Percentiles rank a stretch among this genome's conserved stretches.
These are phyloP conservation scores for Perognathus longimembris DNA, from an alignment of 2,113 vertebrate species.

Conservation along the genomic window DNA sequence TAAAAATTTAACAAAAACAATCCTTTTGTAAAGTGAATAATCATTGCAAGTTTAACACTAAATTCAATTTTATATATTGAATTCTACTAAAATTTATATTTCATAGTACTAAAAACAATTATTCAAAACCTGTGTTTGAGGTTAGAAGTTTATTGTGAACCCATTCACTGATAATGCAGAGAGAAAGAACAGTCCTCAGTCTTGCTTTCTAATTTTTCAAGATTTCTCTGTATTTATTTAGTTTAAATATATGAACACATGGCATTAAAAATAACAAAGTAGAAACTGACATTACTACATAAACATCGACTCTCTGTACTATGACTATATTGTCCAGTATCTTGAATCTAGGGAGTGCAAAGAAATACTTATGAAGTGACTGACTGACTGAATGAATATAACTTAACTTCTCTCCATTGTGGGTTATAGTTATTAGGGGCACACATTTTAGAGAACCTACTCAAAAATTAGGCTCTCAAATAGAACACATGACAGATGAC, in stretches of 20 bases:
- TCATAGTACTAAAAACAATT: neutral
- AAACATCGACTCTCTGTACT: neutral
- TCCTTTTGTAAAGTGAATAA: conserved; percentile 11
- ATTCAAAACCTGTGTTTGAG: conserved; percentile 1
- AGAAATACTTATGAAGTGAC: conserved; percentile 14
- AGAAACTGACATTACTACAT: neutral
- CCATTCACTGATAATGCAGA: neutral
- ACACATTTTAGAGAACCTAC: conserved; percentile 20
- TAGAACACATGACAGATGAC: neutral
- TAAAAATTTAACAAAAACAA: too few species aligned
- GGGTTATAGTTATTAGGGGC: too few species aligned
- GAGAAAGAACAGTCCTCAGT: neutral
- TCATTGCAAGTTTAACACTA: neutral
- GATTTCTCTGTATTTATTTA: neutral
- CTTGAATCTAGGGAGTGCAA: neutral
- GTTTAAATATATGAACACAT: conserved; percentile 3
- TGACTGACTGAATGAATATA: neutral
- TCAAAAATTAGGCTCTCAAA: conserved; percentile 31
- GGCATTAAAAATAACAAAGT: neutral
- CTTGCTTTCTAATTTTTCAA: conserved; percentile 14
- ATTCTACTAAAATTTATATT: conserved; percentile 23
- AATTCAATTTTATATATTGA: neutral
- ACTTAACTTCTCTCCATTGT: neutral
- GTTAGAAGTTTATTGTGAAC: neutral
- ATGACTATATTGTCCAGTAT: neutral